A percentile compares a stretch with the other conserved stretches of the same genome.
phyloP scores from a whole-genome alignment of 2,888 invertebrate genomes.

The Thera obeliscata region DNA sequence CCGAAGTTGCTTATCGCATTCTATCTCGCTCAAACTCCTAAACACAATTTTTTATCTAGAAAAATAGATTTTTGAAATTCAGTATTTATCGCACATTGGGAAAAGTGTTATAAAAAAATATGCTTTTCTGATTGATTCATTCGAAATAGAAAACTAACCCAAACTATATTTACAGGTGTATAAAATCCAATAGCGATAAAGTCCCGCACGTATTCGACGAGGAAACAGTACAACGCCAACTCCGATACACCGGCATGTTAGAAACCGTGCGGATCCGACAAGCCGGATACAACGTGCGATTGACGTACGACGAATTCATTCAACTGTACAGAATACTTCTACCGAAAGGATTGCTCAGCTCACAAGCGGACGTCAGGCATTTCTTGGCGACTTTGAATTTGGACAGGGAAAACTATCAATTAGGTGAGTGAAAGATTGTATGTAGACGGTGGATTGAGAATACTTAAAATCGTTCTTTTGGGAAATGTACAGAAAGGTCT shows the following conservation, averaged over 20 bases:
- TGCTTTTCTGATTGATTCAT: not conserved
- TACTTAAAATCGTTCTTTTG: too few relatives aligned
- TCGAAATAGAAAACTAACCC: not conserved
- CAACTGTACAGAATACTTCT: conserved; percentile 95
- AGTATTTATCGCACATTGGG: too few relatives aligned
- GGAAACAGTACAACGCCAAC: conserved; percentile 93
- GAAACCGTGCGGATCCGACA: conserved; percentile 97
- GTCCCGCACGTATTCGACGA: conserved; percentile 96
- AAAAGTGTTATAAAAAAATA: too few relatives aligned
- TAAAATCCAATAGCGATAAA: conserved; percentile 97
- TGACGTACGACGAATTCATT: conserved; percentile 97
- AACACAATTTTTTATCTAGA: not conserved
- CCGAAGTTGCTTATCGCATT: not conserved
- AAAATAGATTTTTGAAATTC: too few relatives aligned
- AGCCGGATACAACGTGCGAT: conserved; percentile 97
- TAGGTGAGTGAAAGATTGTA: conserved; percentile 77
- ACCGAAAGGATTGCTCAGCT: conserved; percentile 93
- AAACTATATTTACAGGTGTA: conserved; percentile 87
- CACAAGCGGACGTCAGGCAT: conserved; percentile 92
- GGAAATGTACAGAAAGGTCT: too few relatives aligned
- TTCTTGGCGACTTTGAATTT: conserved; percentile 93
- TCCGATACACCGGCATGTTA: conserved; percentile 98
- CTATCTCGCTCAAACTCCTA: not conserved
- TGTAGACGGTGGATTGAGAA: too few relatives aligned
- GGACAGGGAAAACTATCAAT: conserved; percentile 95